These are phyloP conservation scores for Dreissena rostriformis DNA, from an alignment of 1,140 invertebrate genomes.

Conservation along the genomic window DNA sequence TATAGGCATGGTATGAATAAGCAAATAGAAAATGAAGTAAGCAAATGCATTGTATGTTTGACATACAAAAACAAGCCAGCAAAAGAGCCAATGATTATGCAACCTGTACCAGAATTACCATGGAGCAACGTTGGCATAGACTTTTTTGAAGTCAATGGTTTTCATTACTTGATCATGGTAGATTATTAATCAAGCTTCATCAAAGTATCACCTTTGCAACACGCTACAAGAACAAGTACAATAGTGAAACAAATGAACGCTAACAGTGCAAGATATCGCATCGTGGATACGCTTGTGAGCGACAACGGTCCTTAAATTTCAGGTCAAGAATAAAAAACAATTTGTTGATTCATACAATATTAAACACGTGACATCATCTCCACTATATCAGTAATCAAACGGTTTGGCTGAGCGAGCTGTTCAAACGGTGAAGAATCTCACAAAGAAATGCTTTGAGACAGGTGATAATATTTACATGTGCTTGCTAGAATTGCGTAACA, in stretches of 20 bases:
- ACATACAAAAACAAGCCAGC: too few relatives aligned
- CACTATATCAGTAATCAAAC: constrained; percentile 44
- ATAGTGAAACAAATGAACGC: neutral
- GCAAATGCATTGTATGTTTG: too few relatives aligned
- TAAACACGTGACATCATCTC: constrained; percentile 47
- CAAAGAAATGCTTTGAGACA: constrained; percentile 30
- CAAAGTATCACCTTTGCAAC: constrained; percentile 35
- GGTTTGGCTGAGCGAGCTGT: constrained; percentile 57
- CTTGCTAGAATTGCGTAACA: constrained; percentile 41
- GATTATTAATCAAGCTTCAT: constrained; percentile 59
- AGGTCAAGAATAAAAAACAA: neutral
- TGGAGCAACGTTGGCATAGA: constrained; percentile 58
- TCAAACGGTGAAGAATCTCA: constrained; percentile 49
- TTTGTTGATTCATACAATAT: neutral
- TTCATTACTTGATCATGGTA: constrained; percentile 50
- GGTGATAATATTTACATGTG: constrained; percentile 29
- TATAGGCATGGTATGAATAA: too few relatives aligned
- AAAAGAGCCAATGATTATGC: too few relatives aligned
- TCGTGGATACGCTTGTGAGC: neutral
- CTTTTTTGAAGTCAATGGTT: constrained; percentile 45
- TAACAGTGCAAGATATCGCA: neutral
- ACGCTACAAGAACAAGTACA: constrained; percentile 1
- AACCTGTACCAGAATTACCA: neutral
- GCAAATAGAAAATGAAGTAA: too few relatives aligned
- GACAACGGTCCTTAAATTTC: constrained; percentile 27